Percentiles rank a stretch among this genome's conserved stretches.
Conservation (phyloP, 1,140 invertebrate genomes). For the Zophobas atratus region DNA sequence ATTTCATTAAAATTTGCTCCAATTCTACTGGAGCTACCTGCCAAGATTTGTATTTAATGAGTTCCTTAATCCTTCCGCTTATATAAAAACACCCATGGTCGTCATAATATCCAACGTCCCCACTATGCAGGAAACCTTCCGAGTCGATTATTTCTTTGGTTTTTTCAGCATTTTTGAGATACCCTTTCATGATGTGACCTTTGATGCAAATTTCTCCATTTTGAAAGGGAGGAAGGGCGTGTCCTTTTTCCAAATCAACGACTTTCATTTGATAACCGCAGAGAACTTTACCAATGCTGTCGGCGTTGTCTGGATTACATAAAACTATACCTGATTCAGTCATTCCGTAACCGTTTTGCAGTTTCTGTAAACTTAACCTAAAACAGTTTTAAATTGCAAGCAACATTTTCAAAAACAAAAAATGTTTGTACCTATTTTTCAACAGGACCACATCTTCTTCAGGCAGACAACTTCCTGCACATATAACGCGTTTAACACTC, state of each 20-base stretch:
- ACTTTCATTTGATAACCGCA: constrained; percentile 14
- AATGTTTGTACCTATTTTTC: background rate
- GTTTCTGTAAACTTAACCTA: constrained; percentile 56
- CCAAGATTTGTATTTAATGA: constrained; percentile 86
- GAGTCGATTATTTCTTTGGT: constrained; percentile 71
- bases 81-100: constrained; percentile 79
- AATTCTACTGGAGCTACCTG: constrained; percentile 85
- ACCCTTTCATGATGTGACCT: constrained; percentile 76
- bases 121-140: constrained; percentile 83
- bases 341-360: constrained; percentile 79
- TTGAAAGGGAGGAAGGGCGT: constrained; percentile 73
- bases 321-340: constrained; percentile 73
- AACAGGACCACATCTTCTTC: background rate
- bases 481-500: constrained; percentile 71
- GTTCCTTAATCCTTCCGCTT: constrained; percentile 83
- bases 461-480: background rate
- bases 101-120: constrained; percentile 85
- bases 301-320: background rate
- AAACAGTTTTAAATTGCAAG: background rate
- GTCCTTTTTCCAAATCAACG: constrained; percentile 69
- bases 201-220: constrained; percentile 80
- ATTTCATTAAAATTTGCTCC: constrained; percentile 79
- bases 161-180: constrained; percentile 72
- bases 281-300: background rate
- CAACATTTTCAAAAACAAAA: background rate